Evolutionary conservation across 2,888 invertebrate species (phyloP).

Genomic region (Drosophila emarginata): DNA sequence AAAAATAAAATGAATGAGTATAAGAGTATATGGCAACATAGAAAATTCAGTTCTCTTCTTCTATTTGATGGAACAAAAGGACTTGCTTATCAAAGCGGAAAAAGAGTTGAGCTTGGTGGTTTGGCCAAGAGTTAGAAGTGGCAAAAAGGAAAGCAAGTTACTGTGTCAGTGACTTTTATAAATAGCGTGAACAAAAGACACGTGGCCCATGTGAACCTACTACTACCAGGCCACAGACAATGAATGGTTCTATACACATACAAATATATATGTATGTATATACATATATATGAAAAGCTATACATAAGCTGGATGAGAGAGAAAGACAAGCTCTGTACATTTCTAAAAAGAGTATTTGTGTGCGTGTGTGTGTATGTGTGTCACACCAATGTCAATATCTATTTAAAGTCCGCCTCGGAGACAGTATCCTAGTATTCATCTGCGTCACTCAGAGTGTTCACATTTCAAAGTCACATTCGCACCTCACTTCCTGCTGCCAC

Average conservation of each 20-base stretch:
- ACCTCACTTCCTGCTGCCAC: constrained; percentile 3
- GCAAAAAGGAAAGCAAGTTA: constrained; percentile 66
- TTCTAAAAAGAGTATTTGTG: no score
- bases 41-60: constrained; percentile 42
- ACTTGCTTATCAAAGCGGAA: constrained; percentile 74
- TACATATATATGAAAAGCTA: constrained; percentile 27
- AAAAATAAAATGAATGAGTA: constrained; percentile 23
- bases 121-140: constrained; percentile 54
- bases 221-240: constrained; percentile 43
- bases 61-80: constrained; percentile 66
- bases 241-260: constrained; percentile 33
- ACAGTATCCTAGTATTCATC: constrained; percentile 4
- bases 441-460: constrained; percentile 3
- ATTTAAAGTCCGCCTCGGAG: constrained; percentile 38
- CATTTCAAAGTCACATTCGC: constrained; percentile 29
- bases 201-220: constrained; percentile 39
- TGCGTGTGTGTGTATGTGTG: constrained; percentile 31
- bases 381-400: constrained; percentile 60
- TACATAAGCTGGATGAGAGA: constrained; percentile 7
- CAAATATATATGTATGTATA: not conserved
- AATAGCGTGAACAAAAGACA: constrained; percentile 70
- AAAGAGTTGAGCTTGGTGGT: constrained; percentile 60
- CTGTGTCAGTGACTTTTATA: constrained; percentile 76
- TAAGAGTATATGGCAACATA: constrained; percentile 55
- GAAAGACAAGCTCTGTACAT: not conserved